These are phyloP conservation scores for Mythimna pallens DNA, from an alignment of 2,888 invertebrate genomes.

Conservation along the genomic window DNA sequence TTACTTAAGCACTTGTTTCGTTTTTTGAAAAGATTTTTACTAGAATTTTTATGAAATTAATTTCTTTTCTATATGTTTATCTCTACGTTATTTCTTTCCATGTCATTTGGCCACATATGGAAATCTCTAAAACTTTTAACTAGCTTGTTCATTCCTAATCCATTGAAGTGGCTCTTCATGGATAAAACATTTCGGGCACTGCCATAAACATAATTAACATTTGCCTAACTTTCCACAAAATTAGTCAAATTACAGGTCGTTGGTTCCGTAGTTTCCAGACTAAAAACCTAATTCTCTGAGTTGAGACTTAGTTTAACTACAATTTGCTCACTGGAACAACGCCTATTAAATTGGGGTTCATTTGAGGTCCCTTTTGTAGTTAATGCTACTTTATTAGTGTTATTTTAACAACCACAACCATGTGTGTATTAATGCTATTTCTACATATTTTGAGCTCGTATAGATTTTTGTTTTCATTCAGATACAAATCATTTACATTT, in stretches of 20 bases:
- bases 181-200: slow-evolving; percentile 12
- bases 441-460: neutral
- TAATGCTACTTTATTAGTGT: slow-evolving; percentile 32
- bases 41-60: neutral
- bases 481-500: too few relatives aligned
- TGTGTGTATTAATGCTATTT: neutral
- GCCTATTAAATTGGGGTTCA: slow-evolving; percentile 36
- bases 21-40: neutral
- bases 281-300: slow-evolving; percentile 54
- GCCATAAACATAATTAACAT: slow-evolving; percentile 46
- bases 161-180: slow-evolving; percentile 2
- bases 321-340: slow-evolving; percentile 53
- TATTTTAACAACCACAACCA: slow-evolving; percentile 18
- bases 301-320: slow-evolving; percentile 53
- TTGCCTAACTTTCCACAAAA: slow-evolving; percentile 50
- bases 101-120: neutral
- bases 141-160: slow-evolving; percentile 2
- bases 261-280: slow-evolving; percentile 36
- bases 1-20: too few relatives aligned
- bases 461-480: too few relatives aligned
- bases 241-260: slow-evolving; percentile 56
- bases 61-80: neutral
- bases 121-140: neutral
- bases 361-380: slow-evolving; percentile 30
- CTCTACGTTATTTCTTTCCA: neutral